These are phyloP conservation scores for Cryptocephalus moraei DNA, from an alignment of 2,888 invertebrate species.

Conservation along the genomic window DNA sequence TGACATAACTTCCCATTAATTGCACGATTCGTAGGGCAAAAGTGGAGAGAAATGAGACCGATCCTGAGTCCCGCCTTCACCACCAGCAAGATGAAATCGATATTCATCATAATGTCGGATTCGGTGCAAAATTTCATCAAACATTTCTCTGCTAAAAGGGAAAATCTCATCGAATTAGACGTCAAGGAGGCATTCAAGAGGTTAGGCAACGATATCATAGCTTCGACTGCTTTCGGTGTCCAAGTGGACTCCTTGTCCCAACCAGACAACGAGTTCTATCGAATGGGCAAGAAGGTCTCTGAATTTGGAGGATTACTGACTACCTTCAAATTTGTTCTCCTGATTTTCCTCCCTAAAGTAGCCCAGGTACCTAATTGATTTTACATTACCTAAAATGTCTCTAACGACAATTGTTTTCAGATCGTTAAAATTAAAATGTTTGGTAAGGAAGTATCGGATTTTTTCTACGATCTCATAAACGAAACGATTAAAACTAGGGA, in stretches of 20 bases:
- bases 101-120: neutral
- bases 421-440: no score
- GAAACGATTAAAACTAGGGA: constrained; percentile 18
- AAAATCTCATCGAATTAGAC: neutral
- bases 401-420: no score
- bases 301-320: neutral
- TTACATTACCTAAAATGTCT: no score
- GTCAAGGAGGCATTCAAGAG: neutral
- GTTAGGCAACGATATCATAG: neutral
- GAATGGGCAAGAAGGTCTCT: neutral
- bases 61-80: neutral
- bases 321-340: no score
- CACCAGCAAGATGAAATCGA: neutral
- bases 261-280: neutral
- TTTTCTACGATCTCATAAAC: constrained; percentile 14
- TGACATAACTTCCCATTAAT: neutral
- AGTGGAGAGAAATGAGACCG: neutral
- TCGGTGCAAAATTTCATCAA: neutral
- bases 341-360: no score
- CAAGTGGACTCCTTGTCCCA: neutral
- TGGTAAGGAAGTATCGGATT: neutral
- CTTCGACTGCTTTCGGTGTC: neutral
- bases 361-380: no score
- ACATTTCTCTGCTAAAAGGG: neutral
- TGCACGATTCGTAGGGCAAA: neutral